A percentile compares a stretch with the other conserved stretches of the same genome.
Evolutionary conservation across 1,140 invertebrate species (phyloP).

Genomic region (Drepana arcuata): DNA sequence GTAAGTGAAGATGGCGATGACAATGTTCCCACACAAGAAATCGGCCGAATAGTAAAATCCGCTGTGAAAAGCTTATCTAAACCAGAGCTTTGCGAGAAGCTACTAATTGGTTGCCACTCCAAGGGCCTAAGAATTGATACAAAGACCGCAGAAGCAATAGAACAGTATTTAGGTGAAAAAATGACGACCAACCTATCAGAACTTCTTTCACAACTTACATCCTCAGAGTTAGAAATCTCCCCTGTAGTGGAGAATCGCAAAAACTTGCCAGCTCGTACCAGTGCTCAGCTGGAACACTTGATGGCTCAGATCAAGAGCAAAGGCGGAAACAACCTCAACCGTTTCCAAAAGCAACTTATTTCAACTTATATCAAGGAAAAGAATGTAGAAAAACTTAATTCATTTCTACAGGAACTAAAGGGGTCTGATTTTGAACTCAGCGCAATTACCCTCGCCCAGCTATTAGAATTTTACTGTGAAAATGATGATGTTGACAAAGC

Average conservation of each 20-base stretch:
- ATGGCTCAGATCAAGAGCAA: conserved; percentile 64
- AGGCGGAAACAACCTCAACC: conserved; percentile 29
- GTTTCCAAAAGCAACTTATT: conserved; percentile 75
- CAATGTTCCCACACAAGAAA: conserved; percentile 35
- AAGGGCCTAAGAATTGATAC: conserved; percentile 77
- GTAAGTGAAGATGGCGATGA: conserved; percentile 31
- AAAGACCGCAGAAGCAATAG: conserved; percentile 72
- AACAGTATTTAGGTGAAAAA: conserved; percentile 74
- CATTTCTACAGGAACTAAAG: conserved; percentile 63
- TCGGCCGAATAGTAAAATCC: conserved; percentile 72
- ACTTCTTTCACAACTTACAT: conserved; percentile 75
- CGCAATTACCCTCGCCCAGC: conserved; percentile 69
- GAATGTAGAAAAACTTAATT: conserved; percentile 75
- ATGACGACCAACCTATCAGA: conserved; percentile 75
- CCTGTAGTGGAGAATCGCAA: conserved; percentile 48
- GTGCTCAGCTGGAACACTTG: conserved; percentile 69
- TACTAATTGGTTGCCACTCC: conserved; percentile 71
- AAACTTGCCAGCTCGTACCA: conserved; percentile 24
- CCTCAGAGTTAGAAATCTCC: conserved; percentile 73
- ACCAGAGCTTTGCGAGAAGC: conserved; percentile 36
- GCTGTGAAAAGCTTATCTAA: conserved; percentile 39
- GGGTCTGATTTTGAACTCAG: conserved; percentile 73
- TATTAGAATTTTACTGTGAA: conserved; percentile 77
- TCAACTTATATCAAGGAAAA: conserved; percentile 75
- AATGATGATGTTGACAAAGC: conserved; percentile 75